Conservation (phyloP, 2,888 invertebrate species). For the Drosophila anomalata region DNA sequence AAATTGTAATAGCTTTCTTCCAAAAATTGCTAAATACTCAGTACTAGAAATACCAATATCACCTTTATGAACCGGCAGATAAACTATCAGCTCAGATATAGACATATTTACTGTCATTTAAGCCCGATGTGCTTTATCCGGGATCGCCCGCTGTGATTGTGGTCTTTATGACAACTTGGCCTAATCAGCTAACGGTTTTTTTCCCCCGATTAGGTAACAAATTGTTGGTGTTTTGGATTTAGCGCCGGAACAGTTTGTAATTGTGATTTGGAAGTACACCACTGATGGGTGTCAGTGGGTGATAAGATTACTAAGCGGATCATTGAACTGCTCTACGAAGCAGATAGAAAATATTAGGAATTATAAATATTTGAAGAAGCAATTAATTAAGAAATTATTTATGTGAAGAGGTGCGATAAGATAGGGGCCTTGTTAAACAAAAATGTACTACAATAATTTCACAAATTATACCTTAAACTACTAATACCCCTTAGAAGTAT, state of each 20-base stretch:
- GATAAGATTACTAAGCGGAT: conserved; percentile 34
- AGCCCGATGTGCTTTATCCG: conserved; percentile 11
- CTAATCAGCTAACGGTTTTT: conserved; percentile 27
- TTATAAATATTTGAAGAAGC: background rate
- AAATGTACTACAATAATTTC: background rate
- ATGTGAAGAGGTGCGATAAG: conserved; percentile 5
- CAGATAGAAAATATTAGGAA: conserved; percentile 8
- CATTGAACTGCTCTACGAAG: conserved; percentile 30
- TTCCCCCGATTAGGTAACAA: conserved; percentile 29
- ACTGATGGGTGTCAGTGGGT: conserved; percentile 30
- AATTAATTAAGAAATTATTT: conserved; percentile 21
- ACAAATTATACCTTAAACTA: background rate
- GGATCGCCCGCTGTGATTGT: conserved; percentile 28
- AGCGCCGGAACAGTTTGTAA: conserved; percentile 31
- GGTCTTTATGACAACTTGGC: conserved; percentile 13
- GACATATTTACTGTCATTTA: conserved; percentile 8
- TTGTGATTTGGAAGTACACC: conserved; percentile 25
- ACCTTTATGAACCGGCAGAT: conserved; percentile 15
- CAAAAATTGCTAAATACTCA: conserved; percentile 8
- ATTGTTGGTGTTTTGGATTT: conserved; percentile 16
- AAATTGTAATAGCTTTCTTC: background rate
- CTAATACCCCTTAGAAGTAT: too few relatives aligned
- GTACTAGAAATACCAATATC: background rate
- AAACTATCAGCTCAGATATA: conserved; percentile 23
- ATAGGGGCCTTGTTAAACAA: conserved; percentile 7